phyloP scores from a whole-genome alignment of 2,888 invertebrate genomes.

The Neria commutata region DNA sequence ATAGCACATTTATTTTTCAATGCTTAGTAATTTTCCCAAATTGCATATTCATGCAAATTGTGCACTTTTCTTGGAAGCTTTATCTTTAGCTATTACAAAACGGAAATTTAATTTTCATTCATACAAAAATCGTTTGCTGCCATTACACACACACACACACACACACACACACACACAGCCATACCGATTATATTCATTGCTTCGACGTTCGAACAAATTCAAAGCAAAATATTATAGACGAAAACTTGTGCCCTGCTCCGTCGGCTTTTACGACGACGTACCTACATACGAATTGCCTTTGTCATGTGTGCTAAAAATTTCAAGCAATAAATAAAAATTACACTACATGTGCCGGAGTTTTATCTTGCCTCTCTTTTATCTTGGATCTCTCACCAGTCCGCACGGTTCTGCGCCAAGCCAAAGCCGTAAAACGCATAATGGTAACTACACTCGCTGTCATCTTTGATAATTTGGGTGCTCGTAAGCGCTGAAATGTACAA shows the following conservation, averaged over 20 bases:
- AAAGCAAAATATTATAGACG: too few relatives aligned
- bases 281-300: too few relatives aligned
- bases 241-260: too few relatives aligned
- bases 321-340: constrained; percentile 53
- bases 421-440: not conserved
- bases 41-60: too few relatives aligned
- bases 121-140: constrained; percentile 43
- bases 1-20: too few relatives aligned
- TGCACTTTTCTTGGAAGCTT: not conserved
- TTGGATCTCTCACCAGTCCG: constrained; percentile 32
- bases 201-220: too few relatives aligned
- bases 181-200: too few relatives aligned
- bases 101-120: constrained; percentile 46
- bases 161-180: constrained; percentile 1
- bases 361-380: constrained; percentile 42
- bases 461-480: not conserved
- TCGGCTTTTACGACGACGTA: too few relatives aligned
- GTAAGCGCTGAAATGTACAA: not conserved
- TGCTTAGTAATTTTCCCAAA: too few relatives aligned
- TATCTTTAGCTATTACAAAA: constrained; percentile 39
- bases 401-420: not conserved
- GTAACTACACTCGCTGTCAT: not conserved
- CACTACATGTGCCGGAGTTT: constrained; percentile 48
- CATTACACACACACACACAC: constrained; percentile 22
- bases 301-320: constrained; percentile 54